Evolutionary conservation across 2,797 vertebrate genomes (phyloP), one percentile per base, ranked within the genome.

Genomic region (Fistularia commersonii): DNA sequence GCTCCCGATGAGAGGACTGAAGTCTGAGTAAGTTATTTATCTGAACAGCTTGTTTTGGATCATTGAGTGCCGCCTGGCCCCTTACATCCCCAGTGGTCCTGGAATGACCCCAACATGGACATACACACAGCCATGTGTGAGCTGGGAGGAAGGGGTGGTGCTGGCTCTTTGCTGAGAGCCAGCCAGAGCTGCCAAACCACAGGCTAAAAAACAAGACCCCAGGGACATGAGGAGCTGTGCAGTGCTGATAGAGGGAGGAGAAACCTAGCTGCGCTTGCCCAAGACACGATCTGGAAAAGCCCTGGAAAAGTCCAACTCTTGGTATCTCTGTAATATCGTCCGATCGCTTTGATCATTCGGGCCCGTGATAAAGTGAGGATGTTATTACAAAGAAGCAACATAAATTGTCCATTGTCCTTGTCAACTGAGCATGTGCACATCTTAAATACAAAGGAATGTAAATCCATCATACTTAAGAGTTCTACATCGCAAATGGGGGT

Each of bases 391-490:
- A 61, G 3, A 50, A 44, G 42, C 38, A 45, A 41, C 39, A 43
- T 47, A 59, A 37, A 38, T 55, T 48, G 45, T 46, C 57, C 63
- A 59, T 78, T 68, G 73, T 80, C 72, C 71, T 70, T 67, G 63
- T 65, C 63, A 57, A 67, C 59, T 45, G 53, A 80, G 77, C 81
- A 83, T 84, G 83, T 79, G 69, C 79, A 77, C 81, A 79, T 74
- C 73, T 71, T 57, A 77, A 79, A 54, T 14, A 51, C 61, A 69
- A 67, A 46, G 58, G 77, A 79, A 81, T 81, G 75, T 76, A 74
- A 74, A 80, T 83, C 82, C 73, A 68, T 85, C 81, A 79, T 68
- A 83, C 75, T 81, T 83, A 66, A 75, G n/a, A 79, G 57, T 58
- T 64, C 63, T 51, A 58, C 69, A 72, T 72, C 64, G 32, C 71